These are phyloP conservation scores for Euphysa ruthae DNA, from an alignment of 30 jellyfish, hydroid and myxozoan genomes.

Conservation along the genomic window DNA sequence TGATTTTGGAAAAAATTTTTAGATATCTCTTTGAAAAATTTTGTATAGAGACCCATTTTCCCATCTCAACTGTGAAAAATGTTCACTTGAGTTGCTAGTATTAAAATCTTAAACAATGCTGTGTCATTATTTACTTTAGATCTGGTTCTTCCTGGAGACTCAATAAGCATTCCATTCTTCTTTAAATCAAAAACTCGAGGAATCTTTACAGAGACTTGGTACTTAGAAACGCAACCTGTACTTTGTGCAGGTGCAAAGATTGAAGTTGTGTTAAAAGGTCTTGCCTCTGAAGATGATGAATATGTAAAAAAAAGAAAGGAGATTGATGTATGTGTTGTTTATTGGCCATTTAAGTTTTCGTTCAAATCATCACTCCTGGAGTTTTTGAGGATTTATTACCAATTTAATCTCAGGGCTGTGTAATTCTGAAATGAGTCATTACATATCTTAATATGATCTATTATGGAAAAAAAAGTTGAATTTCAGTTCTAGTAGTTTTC, in stretches of 20 bases:
- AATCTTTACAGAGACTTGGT: constrained; percentile 76
- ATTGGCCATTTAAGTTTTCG: neutral
- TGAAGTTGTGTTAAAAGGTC: constrained; percentile 41
- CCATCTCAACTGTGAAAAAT: too few species aligned
- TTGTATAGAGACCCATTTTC: neutral
- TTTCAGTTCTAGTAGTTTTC: too few species aligned
- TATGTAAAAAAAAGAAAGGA: constrained; percentile 36
- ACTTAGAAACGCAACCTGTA: constrained; percentile 69
- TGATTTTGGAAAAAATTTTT: neutral
- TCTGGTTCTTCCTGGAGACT: constrained; percentile 76
- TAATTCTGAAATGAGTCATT: too few species aligned
- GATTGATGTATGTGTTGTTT: constrained; percentile 33
- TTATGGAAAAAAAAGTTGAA: too few species aligned
- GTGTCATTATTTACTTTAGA: constrained; percentile 30
- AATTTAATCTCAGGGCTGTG: too few species aligned
- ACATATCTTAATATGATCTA: too few species aligned
- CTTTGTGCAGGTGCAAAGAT: constrained; percentile 67
- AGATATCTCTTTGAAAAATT: neutral
- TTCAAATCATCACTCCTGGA: too few species aligned
- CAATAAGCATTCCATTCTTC: constrained; percentile 39
- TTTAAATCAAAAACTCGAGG: constrained; percentile 85
- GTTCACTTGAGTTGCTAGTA: too few species aligned
- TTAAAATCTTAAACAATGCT: too few species aligned
- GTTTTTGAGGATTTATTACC: too few species aligned
- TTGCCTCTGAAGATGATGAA: constrained; percentile 67